Conservation (phyloP, 2,113 vertebrate species). For the Acrocephalus arundinaceus region DNA sequence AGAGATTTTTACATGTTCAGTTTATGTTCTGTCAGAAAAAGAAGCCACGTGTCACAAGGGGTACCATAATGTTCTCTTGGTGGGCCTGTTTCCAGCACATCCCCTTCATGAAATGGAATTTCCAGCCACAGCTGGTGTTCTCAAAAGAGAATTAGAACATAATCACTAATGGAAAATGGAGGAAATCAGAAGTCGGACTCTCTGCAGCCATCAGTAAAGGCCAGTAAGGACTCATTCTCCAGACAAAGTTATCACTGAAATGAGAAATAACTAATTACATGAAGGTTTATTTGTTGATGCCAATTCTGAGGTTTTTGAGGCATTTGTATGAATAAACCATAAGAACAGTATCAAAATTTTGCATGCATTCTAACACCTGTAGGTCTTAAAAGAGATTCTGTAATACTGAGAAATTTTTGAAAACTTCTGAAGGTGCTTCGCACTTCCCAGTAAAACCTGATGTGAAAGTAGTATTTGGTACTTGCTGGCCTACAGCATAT, state of each 20-base stretch:
- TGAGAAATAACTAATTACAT: background rate
- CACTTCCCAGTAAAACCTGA: background rate
- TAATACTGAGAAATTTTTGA: background rate
- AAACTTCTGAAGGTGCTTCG: background rate
- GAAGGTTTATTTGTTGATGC: background rate
- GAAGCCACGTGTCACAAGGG: background rate
- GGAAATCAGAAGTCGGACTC: background rate
- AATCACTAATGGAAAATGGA: background rate
- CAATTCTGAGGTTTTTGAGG: background rate
- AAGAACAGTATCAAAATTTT: background rate
- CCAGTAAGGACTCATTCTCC: background rate
- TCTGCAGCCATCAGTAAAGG: background rate
- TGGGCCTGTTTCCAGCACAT: background rate
- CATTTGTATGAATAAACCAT: background rate
- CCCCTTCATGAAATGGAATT: background rate
- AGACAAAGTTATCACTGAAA: background rate
- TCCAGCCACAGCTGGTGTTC: background rate
- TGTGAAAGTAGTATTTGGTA: background rate
- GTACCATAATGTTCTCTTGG: background rate
- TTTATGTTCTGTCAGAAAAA: background rate
- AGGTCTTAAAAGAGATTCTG: background rate
- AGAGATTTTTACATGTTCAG: background rate
- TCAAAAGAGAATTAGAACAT: background rate
- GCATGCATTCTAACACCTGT: background rate
- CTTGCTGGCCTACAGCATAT: background rate